A percentile compares a stretch with the other conserved stretches of the same genome.
phyloP scores from a whole-genome alignment of 2,113 vertebrate species.

The Pteronura brasiliensis region DNA sequence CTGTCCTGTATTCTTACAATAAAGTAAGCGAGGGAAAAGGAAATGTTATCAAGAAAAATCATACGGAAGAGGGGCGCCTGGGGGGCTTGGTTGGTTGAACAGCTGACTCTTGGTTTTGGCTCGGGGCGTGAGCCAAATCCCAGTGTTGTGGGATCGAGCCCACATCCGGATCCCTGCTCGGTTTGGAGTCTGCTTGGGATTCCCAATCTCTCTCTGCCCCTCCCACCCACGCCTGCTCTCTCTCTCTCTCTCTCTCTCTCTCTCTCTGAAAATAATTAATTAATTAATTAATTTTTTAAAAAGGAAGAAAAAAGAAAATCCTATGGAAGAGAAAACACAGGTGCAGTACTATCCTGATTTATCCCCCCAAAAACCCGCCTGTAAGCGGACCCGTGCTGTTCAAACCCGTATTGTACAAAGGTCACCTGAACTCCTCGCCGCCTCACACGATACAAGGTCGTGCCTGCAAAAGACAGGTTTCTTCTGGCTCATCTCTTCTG shows the following conservation, averaged over 20 bases:
- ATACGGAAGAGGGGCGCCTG: neutral
- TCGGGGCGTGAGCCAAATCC: neutral
- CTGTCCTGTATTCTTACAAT: neutral
- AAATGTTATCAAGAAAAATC: neutral
- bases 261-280: neutral
- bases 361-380: accelerated
- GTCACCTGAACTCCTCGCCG: neutral
- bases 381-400: neutral
- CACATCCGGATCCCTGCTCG: accelerated
- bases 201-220: neutral
- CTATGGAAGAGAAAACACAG: neutral
- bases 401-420: neutral
- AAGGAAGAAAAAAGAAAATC: neutral
- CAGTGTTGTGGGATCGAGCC: neutral
- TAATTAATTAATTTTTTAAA: too few species aligned
- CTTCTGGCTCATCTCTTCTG: neutral
- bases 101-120: neutral
- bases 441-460: accelerated
- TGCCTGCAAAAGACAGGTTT: neutral
- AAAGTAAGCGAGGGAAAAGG: neutral
- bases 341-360: neutral
- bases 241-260: neutral
- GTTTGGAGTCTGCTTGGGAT: neutral
- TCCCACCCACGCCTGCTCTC: neutral
- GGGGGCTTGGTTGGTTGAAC: neutral